Evolutionary conservation across 2,888 invertebrate genomes (phyloP).

Genomic region (Dynastes tityus): DNA sequence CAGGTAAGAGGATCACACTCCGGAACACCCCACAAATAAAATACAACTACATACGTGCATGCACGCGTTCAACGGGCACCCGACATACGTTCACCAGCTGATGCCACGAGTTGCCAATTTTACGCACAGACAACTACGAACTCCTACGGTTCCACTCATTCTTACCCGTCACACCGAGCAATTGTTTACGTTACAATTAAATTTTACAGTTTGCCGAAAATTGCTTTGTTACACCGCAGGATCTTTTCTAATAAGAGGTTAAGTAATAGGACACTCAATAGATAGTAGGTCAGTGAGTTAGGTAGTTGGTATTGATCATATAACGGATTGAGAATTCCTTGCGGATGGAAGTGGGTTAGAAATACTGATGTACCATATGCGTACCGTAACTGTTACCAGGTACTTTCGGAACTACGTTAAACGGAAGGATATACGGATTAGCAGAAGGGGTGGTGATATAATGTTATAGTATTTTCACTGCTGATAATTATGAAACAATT

Average conservation of each 20-base stretch:
- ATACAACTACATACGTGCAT: slow-evolving; percentile 27
- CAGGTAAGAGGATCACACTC: slow-evolving; percentile 53
- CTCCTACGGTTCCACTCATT: slow-evolving; percentile 54
- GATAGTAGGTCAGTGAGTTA: slow-evolving; percentile 24
- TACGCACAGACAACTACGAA: slow-evolving; percentile 57
- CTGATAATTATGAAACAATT: background rate
- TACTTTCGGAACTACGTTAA: slow-evolving; percentile 22
- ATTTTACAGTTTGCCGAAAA: slow-evolving; percentile 56
- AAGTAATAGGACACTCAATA: slow-evolving; percentile 19
- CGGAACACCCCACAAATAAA: slow-evolving; percentile 55
- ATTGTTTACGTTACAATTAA: slow-evolving; percentile 59
- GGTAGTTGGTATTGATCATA: background rate
- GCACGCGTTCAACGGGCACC: slow-evolving; percentile 44
- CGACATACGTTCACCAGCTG: slow-evolving; percentile 60
- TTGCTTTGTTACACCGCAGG: slow-evolving; percentile 8
- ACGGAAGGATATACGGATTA: slow-evolving; percentile 29
- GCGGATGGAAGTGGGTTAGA: slow-evolving; percentile 46
- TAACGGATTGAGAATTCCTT: slow-evolving; percentile 46
- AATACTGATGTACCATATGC: slow-evolving; percentile 16
- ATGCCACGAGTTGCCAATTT: slow-evolving; percentile 61
- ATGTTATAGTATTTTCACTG: background rate
- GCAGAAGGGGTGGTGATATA: background rate
- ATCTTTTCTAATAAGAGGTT: background rate
- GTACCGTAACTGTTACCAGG: slow-evolving; percentile 2
- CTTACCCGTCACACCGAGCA: slow-evolving; percentile 53